Evolutionary conservation across 2,113 vertebrate species (phyloP).

Genomic region (Pituophis catenifer): DNA sequence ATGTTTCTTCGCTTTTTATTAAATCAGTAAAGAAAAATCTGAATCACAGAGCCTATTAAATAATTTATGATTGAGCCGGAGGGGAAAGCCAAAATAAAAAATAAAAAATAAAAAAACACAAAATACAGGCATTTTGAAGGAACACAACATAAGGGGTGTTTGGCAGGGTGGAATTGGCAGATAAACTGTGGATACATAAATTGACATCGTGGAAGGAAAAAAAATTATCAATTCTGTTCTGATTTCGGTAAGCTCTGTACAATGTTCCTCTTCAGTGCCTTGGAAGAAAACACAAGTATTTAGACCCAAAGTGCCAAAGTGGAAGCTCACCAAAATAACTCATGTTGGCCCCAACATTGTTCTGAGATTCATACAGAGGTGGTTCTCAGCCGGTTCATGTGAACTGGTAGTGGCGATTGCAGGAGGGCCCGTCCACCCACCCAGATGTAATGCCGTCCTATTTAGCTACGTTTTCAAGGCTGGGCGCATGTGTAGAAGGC

Average conservation of each 20-base stretch:
- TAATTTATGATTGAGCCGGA: not conserved
- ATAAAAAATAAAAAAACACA: not conserved
- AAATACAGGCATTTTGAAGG: not conserved
- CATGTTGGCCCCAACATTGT: not conserved
- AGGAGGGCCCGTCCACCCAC: too few relatives aligned
- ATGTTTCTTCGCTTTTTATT: constrained; percentile 25
- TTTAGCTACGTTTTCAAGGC: too few relatives aligned
- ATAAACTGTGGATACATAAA: not conserved
- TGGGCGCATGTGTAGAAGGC: too few relatives aligned
- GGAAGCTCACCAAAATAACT: not conserved
- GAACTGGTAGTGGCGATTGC: too few relatives aligned
- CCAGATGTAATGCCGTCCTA: too few relatives aligned
- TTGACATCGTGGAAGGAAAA: not conserved
- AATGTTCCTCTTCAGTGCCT: not conserved
- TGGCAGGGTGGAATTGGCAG: not conserved
- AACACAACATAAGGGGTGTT: not conserved
- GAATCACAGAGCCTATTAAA: not conserved
- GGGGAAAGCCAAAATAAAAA: not conserved
- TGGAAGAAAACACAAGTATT: not conserved
- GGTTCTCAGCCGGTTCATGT: too few relatives aligned
- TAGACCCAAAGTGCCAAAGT: too few relatives aligned
- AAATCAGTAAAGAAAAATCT: constrained; percentile 23
- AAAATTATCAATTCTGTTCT: not conserved
- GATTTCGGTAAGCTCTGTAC: not conserved
- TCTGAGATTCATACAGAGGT: too few relatives aligned